Percentiles rank a stretch among this genome's conserved stretches.
These are phyloP conservation scores for Piaya cayana DNA, from an alignment of 2,113 vertebrate genomes.

Conservation along the genomic window DNA sequence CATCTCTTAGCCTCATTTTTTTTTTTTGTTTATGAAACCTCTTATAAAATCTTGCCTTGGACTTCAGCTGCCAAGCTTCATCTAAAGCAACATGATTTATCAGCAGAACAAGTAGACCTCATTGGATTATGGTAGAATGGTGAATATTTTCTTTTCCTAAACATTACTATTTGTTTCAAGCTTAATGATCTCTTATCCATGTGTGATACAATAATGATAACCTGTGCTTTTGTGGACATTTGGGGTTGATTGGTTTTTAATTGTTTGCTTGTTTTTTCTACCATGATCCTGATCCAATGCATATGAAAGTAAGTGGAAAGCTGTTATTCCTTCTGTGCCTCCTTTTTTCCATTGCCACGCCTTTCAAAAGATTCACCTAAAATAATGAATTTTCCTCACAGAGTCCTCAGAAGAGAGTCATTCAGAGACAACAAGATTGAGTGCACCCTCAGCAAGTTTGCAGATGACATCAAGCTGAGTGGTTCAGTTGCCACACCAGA, in stretches of 20 bases:
- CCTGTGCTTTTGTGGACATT: rapidly evolving
- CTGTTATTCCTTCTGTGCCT: background rate
- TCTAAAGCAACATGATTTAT: background rate
- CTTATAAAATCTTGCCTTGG: background rate
- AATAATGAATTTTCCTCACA: background rate
- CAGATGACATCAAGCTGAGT: no score
- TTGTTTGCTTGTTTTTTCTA: background rate
- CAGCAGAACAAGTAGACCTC: background rate
- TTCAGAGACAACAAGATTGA: background rate
- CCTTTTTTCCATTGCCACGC: rapidly evolving
- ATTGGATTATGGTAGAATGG: background rate
- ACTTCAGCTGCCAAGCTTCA: background rate
- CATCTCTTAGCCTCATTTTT: background rate
- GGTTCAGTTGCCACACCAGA: no score
- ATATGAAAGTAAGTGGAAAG: background rate
- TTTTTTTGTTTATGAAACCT: background rate
- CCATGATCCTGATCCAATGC: background rate
- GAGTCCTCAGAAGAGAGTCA: background rate
- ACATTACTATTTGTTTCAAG: background rate
- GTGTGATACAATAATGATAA: background rate
- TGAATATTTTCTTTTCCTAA: background rate
- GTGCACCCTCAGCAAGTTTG: no score
- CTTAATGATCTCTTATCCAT: background rate
- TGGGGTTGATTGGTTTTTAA: background rate
- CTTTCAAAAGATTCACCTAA: background rate